Base-by-base conservation (phyloP, 1,140 invertebrate species). In the Drosophila bifasciata region DNA sequence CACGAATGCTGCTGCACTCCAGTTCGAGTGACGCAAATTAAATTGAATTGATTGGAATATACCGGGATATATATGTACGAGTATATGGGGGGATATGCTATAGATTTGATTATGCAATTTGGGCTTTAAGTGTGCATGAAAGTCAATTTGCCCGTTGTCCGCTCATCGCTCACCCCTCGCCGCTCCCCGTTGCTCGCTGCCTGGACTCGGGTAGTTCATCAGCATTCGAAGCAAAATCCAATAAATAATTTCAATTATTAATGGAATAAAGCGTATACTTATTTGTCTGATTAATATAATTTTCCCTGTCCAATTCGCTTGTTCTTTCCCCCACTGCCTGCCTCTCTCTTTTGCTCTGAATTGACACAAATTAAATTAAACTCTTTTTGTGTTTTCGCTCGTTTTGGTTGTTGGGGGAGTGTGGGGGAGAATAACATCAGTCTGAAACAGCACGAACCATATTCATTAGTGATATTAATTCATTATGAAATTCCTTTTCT, bases 381-480 rank as follows among this genome's bases (percentile, higher is more conserved):
- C 74, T 53, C 40, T 48, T 66, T 79, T 52, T 46, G 51, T 58
- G 51, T 58, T 50, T n/a, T 50, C 32, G 11, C 36, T 53, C 17
- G 28, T 36, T 59, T 21, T 41, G 46, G 32, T 36, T 36, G 32
- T n/a, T n/a, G n/a, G n/a, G n/a, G n/a, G n/a, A n/a, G n/a, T n/a
- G n/a, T n/a, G n/a, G n/a, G n/a, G n/a, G n/a, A n/a, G 41, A 17
- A 32, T 23, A 61, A 15, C 63, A 21, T 64, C 60, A 64, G 15
- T 41, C 13, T n/a, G 39, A 46, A 43, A 49, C 36, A 32, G 40
- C 59, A 55, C 51, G 57, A 66, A 51, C 53, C 41, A 50, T 62
- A 79, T 67, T 85, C 76, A 80, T 81, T 86, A 77, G 81, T 86
- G 61, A 49, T 71, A 77, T 86, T 80, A 81, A 86, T 86, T 80